Evolutionary conservation across 2,113 vertebrate genomes (phyloP), one percentile per base, ranked within the genome.

Genomic region (Pterocles orientalis): DNA sequence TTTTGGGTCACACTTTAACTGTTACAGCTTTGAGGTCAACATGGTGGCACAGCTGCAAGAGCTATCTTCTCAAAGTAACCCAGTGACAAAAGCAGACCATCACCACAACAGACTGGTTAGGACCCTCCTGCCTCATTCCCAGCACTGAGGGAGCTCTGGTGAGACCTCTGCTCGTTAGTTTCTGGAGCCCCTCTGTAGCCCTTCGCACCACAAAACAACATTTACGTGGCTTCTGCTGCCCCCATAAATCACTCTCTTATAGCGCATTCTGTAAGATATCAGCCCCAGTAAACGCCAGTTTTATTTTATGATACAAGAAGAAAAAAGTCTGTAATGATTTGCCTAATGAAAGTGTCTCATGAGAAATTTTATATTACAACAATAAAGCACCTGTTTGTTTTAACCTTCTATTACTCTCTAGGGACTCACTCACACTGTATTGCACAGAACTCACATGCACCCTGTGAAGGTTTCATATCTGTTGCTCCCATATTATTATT

Each of bases 191-290:
- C 48, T 41, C 57, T 39, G 13, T 29, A 90, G 34, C 28, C 82
- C 56, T 73, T 39, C 62, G 13, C 23, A 80, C 7, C 39, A 93
- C 47, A 88, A 81, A 85, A 15, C 8, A 89, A 53, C 25, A 62
- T 88, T 91, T 65, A 79, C 31, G 15, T 10, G 48, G 45, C 48
- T 95, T 90, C 70, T 96, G 29, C 25, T 89, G 25, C 80, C 65
- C 54, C 17, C 41, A 75, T 51, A 86, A 97, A 90, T 90, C 50
- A 24, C 72, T 62, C 76, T 88, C 95, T 75, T 78, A 62, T n/a
- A n/a, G 28, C 84, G 96, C 83, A 57, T 47, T 79, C 58, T 82
- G 24, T 20, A 75, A 88, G 41, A 82, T 34, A 86, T 39, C 80
- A 93, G 45, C 29, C 29, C 36, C 39, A 41, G 39, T 41, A 41